Base-by-base conservation (phyloP, 2,888 invertebrate species). In the Cosmorhoe ocellata region DNA sequence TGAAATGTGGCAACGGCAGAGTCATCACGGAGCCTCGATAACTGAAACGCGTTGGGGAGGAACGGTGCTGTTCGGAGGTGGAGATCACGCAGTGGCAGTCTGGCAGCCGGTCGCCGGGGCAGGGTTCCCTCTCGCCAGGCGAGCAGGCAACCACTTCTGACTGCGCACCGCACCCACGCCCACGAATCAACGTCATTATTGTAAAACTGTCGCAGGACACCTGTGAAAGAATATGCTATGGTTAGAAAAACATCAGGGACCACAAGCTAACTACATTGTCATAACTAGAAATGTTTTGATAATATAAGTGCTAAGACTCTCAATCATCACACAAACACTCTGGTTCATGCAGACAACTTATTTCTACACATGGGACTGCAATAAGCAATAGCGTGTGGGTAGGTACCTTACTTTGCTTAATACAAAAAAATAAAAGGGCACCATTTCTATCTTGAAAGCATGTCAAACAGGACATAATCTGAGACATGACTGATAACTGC, bases 51-150 rank as follows among this genome's bases (percentile, higher is more conserved):
- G 64, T 89, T 84, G 49, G 85, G 85, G 63, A 89, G 69, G 48
- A 63, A 57, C 2, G 75, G 65, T 12, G 85, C 81, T n/a, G 84
- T 76, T 6, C 83, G 81, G 49, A 85, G 76, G 59, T 86, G 86
- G 58, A 89, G 69, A 59, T 83, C 84, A 1, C 85, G 78, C 59
- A 88, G 77, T 1, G 86, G 88, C 51, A 87, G 75, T 22, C 86
- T 64, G 14, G 89, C 86, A 12, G 87, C 82, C 3, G 84, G 77
- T 26, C 88, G 65, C 10, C 90, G 72, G 11, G 91, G 90, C 66
- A 90, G 70, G 37, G 90, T 88, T 45, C 89, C 90, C 44, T 90
- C 89, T n/a, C 89, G 79, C 84, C 90, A 88, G 27, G 82, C 90
- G 46, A 84, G 80, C 59, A 90, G 72, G 63, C 88, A 84, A 10